Evolutionary conservation across 2,113 vertebrate genomes (phyloP), one percentile per base, ranked within the genome.

Genomic region (Colius striatus): DNA sequence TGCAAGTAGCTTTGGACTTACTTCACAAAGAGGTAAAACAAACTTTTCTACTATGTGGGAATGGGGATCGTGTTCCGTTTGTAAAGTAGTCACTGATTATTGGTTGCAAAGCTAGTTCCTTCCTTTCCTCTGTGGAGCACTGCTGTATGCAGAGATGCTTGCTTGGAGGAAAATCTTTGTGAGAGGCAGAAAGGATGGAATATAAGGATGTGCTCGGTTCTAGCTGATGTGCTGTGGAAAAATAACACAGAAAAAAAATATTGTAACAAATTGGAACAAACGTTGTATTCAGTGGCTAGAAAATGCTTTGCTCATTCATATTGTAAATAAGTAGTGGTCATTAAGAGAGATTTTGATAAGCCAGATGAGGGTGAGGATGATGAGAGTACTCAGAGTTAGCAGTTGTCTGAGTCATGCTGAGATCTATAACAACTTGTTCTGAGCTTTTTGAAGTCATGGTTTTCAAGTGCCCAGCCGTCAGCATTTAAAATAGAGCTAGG

Each of bases 21-120:
- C 96, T 98, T 61, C 97, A 98, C 6, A 70, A 43, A 30, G 97
- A 98, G 98, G 98, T 98, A 97, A 87, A 53, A 1, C 23, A 75
- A 72, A 60, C 41, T 67, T 84, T 82, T 80, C 23, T 53, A 19
- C 7, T 48, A 36, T 17, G 9, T 23, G 26, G n/a, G 38, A 68
- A 18, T 18, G 41, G 36, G 25, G 19, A 50, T 76, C 2, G 1
- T 36, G 19, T 73, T 81, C 32, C 74, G 22, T 61, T 90, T 77
- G 8, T 71, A 76, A 87, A 74, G 41, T 7, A 78, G 61, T 66
- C 13, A 4, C 22, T 68, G 38, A 17, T 38, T 48, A 54, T 51
- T 77, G 41, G 57, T 71, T 65, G 38, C 67, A 14, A 74, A 41
- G 66, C 84, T 57, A 68, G 60, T 74, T 89, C 30, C 18, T 47